Base-by-base conservation (phyloP, 1,140 invertebrate genomes). In the Zophobas morio region DNA sequence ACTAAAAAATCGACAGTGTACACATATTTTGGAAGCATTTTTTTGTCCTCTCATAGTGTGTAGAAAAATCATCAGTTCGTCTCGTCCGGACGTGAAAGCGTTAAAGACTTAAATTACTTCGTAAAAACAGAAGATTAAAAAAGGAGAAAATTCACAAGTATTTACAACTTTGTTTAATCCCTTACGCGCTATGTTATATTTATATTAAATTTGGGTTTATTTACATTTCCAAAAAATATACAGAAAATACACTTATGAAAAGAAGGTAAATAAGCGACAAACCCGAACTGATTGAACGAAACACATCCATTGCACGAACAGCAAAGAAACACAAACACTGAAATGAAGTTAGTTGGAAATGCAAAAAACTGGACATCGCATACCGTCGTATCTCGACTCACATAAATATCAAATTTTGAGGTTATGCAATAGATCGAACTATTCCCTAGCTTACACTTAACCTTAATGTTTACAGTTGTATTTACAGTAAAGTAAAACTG, bases 1-100 rank as follows among this genome's bases (percentile, higher is more conserved):
- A 84, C 83, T 83, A 83, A 84, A 83, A 84, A 83, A 83, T 84
- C 82, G 83, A 84, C 83, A 82, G 83, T 84, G 83, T 84, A 84
- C 81, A 83, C 57, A 78, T 70, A 78, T 51, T 84, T 80, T 84
- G 83, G 83, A 84, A 84, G 83, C 83, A 84, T 84, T 79, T 83
- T 82, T 56, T 66, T 66, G 60, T 66, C 60, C 60, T 66, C 70
- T 83, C 80, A 81, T 78, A 82, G 83, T 84, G 83, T 84, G 83
- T 84, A 83, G 80, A 83, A 82, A 82, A 84, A 83, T 83, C 77
- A 83, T 84, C 83, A 83, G 82, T 83, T 83, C 82, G 80, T 81
- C 81, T 81, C 79, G 6, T 49, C 6, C n/a, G 40, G 75, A 74
- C 70, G 76, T 57, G 70, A 77, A 79, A 79, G 82, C 81, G 79